A percentile compares a stretch with the other conserved stretches of the same genome.
Evolutionary conservation across 2,797 vertebrate species (phyloP).

Genomic region (Salarias fasciatus): DNA sequence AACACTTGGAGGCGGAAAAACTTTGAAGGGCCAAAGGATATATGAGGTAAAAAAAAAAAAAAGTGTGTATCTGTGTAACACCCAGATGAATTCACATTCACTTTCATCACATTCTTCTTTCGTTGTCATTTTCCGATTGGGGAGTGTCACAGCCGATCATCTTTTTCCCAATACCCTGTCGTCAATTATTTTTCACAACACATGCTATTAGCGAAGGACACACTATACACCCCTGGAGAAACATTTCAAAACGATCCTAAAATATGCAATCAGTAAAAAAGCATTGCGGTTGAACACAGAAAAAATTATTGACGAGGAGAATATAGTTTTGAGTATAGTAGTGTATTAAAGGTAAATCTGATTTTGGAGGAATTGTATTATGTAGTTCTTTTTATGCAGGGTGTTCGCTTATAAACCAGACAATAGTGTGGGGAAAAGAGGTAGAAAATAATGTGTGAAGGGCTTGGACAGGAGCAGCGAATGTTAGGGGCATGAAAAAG

Average conservation of each 20-base stretch:
- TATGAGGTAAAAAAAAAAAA: background rate
- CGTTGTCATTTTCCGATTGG: slow-evolving; percentile 3
- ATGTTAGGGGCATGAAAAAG: slow-evolving; percentile 35
- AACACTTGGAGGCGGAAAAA: background rate
- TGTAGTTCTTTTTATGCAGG: slow-evolving; percentile 15
- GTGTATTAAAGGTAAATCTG: slow-evolving; percentile 40
- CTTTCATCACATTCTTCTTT: background rate
- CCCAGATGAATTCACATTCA: slow-evolving; percentile 27
- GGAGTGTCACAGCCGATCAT: too few species aligned
- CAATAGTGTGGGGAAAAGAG: slow-evolving; percentile 17
- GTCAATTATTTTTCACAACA: too few species aligned
- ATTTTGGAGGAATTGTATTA: slow-evolving; percentile 12
- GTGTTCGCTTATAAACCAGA: slow-evolving; percentile 17
- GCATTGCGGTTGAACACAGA: slow-evolving; percentile 26
- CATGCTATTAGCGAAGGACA: too few species aligned
- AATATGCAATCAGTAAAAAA: slow-evolving; percentile 19
- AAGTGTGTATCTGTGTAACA: background rate
- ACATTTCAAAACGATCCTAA: too few species aligned
- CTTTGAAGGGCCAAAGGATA: background rate
- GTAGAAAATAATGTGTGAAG: slow-evolving; percentile 22
- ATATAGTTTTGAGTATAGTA: slow-evolving; percentile 31
- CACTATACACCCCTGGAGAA: too few species aligned
- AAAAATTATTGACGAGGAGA: slow-evolving; percentile 36
- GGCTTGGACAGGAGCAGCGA: slow-evolving; percentile 16
- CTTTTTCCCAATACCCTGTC: too few species aligned